phyloP scores from a whole-genome alignment of 2,797 vertebrate species.

The Lutjanus campechanus region DNA sequence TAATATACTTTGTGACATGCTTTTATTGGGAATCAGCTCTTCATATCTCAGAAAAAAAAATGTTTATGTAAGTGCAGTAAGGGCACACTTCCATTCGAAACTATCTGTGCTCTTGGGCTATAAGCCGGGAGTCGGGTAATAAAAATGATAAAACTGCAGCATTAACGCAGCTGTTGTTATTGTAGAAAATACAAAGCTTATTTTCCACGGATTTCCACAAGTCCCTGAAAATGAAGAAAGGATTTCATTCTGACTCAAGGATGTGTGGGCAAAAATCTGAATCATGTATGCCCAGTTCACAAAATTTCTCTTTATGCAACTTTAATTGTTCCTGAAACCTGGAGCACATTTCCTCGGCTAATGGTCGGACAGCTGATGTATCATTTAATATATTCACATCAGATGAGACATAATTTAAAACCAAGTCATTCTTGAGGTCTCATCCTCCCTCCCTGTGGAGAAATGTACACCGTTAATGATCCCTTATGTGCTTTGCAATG shows the following conservation, averaged over 20 bases:
- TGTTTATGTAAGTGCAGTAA: slow-evolving; percentile 15
- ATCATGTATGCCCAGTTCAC: slow-evolving; percentile 13
- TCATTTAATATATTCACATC: slow-evolving; percentile 19
- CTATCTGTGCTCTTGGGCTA: slow-evolving; percentile 6
- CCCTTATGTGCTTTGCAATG: slow-evolving; percentile 1
- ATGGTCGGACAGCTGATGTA: neutral
- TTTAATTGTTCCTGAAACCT: slow-evolving; percentile 4
- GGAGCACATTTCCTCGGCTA: neutral
- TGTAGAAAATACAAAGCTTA: too few species aligned
- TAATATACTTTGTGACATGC: neutral
- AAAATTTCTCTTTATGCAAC: slow-evolving; percentile 18
- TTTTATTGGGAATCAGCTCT: neutral
- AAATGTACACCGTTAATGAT: neutral
- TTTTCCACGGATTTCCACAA: too few species aligned
- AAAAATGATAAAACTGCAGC: slow-evolving; percentile 28
- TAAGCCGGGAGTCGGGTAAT: slow-evolving; percentile 22
- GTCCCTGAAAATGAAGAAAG: slow-evolving; percentile 15
- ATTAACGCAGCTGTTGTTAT: slow-evolving; percentile 18
- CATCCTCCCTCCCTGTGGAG: neutral
- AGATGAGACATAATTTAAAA: slow-evolving; percentile 18
- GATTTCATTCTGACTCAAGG: neutral
- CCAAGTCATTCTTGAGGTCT: slow-evolving; percentile 14
- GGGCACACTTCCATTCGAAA: slow-evolving; percentile 19
- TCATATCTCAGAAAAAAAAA: neutral
- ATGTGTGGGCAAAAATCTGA: slow-evolving; percentile 4